Percentiles rank a stretch among this genome's conserved stretches.
phyloP scores from a whole-genome alignment of 2,888 invertebrate species.

The Ophraella communa region DNA sequence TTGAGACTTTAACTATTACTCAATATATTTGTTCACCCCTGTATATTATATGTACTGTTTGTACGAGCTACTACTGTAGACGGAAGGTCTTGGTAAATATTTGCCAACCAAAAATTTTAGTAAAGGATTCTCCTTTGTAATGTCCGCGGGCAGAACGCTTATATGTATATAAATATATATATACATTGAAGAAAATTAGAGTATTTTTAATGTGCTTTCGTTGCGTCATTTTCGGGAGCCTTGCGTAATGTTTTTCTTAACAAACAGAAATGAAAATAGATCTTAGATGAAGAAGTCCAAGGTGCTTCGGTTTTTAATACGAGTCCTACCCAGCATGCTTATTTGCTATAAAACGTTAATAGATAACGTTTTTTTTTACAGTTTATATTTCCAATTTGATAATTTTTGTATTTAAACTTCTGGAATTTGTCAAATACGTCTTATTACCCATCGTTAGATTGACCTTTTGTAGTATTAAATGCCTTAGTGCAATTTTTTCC shows the following conservation, averaged over 20 bases:
- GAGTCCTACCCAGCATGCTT: no score
- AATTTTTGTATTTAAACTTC: no score
- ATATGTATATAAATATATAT: conserved; percentile 14
- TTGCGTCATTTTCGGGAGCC: conserved; percentile 17
- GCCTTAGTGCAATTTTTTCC: no score
- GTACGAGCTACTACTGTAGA: conserved; percentile 11
- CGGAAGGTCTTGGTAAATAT: conserved; percentile 30
- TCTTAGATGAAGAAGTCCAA: conserved; percentile 27
- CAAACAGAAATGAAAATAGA: conserved; percentile 27
- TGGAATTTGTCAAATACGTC: no score
- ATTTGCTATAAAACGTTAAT: no score
- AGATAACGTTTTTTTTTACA: background rate
- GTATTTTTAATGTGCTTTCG: conserved; percentile 21
- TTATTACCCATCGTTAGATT: no score
- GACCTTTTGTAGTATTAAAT: no score
- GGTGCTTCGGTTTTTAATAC: conserved; percentile 21
- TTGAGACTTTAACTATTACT: background rate
- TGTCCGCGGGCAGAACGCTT: conserved; percentile 7
- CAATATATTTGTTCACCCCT: no score
- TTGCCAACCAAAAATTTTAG: conserved; percentile 32
- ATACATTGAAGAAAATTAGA: conserved; percentile 12
- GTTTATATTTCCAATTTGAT: background rate
- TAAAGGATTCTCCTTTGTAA: conserved; percentile 21
- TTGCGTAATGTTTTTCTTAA: conserved; percentile 27
- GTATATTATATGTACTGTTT: no score